phyloP scores from a whole-genome alignment of 2,797 vertebrate genomes.

The Alectoris magna region DNA sequence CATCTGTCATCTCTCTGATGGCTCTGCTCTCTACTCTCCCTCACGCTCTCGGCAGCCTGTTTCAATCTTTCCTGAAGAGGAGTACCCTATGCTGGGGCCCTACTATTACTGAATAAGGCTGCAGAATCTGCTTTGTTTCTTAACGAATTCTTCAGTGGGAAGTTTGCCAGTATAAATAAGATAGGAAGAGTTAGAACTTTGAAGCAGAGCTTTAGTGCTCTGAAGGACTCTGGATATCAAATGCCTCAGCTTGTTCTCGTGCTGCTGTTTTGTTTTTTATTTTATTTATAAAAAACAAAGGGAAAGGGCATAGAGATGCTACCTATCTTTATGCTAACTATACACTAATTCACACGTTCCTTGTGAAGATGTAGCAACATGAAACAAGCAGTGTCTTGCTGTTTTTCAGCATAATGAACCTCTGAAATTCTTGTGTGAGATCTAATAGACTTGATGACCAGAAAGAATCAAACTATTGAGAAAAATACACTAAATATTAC shows the following conservation, averaged over 20 bases:
- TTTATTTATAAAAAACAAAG: background rate
- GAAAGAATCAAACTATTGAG: background rate
- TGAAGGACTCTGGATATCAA: background rate
- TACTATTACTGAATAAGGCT: background rate
- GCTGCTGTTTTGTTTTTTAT: background rate
- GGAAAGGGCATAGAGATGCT: background rate
- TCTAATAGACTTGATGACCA: background rate
- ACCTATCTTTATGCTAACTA: rapidly evolving
- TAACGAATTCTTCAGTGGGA: background rate
- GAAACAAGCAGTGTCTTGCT: background rate
- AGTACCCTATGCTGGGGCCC: background rate
- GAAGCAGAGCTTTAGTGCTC: constrained; percentile 1
- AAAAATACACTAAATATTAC: background rate
- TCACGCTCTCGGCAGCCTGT: background rate
- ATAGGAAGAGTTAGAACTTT: constrained; percentile 27
- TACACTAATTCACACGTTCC: background rate
- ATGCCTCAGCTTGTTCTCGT: background rate
- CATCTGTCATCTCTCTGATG: background rate
- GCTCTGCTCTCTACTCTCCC: background rate
- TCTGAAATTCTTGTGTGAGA: background rate
- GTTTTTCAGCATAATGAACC: background rate
- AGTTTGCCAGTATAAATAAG: constrained; percentile 47
- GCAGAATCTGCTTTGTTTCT: constrained; percentile 27
- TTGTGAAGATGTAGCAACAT: background rate
- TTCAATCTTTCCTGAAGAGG: background rate